A percentile compares a stretch with the other conserved stretches of the same genome.
These are phyloP conservation scores for Escarpia spicata DNA, from an alignment of 2,888 invertebrate genomes.

Conservation along the genomic window DNA sequence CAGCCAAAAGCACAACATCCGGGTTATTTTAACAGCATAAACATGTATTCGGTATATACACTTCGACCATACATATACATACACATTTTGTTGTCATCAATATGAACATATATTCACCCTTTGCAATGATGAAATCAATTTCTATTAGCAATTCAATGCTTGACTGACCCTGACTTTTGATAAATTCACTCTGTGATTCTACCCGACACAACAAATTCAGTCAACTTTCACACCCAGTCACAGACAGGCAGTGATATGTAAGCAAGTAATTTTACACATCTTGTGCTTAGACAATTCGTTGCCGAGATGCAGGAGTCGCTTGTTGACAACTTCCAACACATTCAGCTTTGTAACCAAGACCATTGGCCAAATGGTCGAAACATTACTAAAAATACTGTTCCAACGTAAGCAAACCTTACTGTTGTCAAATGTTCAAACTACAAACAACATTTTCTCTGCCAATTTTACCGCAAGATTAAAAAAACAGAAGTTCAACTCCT, in stretches of 20 bases:
- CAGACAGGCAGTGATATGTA: constrained; percentile 1
- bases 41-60: constrained; percentile 6
- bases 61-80: not conserved
- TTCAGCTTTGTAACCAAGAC: not conserved
- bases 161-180: not conserved
- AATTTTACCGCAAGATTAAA: not conserved
- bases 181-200: constrained; percentile 1
- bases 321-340: not conserved
- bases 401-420: not conserved
- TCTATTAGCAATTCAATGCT: not conserved
- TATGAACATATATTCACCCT: constrained; percentile 16
- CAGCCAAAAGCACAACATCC: not conserved
- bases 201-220: not conserved
- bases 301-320: not conserved
- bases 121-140: not conserved
- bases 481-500: not conserved
- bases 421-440: not conserved
- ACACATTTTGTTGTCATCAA: constrained; percentile 10
- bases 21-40: constrained; percentile 10
- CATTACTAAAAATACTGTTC: not conserved
- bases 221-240: not conserved
- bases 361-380: not conserved
- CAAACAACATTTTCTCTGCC: not conserved
- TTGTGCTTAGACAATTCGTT: too few relatives aligned
- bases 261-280: not conserved